Evolutionary conservation across 2,797 vertebrate species (phyloP).

Genomic region (Cryptoblepharus egeriae): DNA sequence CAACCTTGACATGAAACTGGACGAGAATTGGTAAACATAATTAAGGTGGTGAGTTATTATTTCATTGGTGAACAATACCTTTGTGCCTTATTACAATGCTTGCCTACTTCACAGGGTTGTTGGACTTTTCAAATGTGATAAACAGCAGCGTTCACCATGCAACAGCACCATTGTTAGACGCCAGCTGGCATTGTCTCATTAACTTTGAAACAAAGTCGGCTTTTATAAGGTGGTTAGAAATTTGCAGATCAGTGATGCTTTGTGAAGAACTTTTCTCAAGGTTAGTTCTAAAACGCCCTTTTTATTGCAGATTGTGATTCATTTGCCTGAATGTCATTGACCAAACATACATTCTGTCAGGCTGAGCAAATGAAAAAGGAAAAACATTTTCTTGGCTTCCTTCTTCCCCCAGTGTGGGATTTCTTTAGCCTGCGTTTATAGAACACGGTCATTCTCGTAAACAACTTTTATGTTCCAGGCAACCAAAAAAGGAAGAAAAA

Average conservation of each 20-base stretch:
- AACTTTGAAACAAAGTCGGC: conserved; percentile 3
- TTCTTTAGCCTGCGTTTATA: conserved; percentile 37
- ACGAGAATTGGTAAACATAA: background rate
- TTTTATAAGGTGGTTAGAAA: background rate
- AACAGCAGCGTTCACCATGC: background rate
- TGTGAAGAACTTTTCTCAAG: conserved; percentile 13
- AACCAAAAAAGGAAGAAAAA: conserved; percentile 52
- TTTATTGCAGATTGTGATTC: conserved; percentile 26
- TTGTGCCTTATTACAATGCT: background rate
- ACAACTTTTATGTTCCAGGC: conserved; percentile 47
- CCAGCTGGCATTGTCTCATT: background rate
- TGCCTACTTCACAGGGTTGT: background rate
- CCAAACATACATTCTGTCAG: conserved; percentile 36
- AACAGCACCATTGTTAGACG: background rate
- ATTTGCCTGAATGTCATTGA: conserved; percentile 22
- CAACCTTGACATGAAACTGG: background rate
- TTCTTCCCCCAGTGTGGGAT: conserved; percentile 15
- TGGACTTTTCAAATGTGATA: background rate
- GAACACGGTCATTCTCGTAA: conserved; percentile 28
- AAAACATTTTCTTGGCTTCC: conserved; percentile 2
- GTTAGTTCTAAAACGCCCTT: conserved; percentile 23
- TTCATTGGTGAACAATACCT: background rate
- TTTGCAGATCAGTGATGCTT: background rate
- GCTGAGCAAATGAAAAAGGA: background rate
- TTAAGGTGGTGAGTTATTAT: background rate